These are phyloP conservation scores for Willowsia nigromaculata DNA, from an alignment of 2,888 invertebrate species.

Conservation along the genomic window DNA sequence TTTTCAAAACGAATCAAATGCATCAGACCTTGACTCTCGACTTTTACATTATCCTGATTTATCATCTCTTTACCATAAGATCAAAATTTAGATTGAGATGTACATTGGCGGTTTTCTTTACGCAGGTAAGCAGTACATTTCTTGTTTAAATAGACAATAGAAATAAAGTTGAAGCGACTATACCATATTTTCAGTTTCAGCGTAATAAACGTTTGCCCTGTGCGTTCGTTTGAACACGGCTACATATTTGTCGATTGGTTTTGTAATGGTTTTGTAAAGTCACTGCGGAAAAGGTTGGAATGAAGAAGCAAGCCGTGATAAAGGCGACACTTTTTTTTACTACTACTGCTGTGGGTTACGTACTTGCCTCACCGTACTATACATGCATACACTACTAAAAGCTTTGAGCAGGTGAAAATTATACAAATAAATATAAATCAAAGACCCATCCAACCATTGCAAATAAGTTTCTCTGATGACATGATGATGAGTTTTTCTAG, in stretches of 20 bases:
- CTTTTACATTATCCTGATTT: slow-evolving; percentile 14
- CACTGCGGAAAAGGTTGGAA: no score
- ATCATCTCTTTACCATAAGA: background rate
- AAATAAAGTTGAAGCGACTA: no score
- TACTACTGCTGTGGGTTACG: background rate
- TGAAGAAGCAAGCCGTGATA: no score
- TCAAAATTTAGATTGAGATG: background rate
- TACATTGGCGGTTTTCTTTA: background rate
- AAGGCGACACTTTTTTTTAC: background rate
- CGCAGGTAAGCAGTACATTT: background rate
- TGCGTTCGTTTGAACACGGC: no score
- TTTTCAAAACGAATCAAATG: slow-evolving; percentile 70
- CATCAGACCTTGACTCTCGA: slow-evolving; percentile 70
- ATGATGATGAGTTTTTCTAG: background rate
- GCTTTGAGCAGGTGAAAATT: background rate
- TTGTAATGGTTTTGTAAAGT: background rate
- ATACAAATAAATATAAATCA: background rate
- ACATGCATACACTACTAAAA: background rate
- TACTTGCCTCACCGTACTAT: background rate
- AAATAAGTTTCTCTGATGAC: background rate
- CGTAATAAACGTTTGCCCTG: no score
- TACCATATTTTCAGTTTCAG: no score
- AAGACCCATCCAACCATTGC: background rate
- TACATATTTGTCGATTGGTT: no score
- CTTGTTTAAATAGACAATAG: no score